Evolutionary conservation across 2,113 vertebrate species (phyloP).

Genomic region (Aptenodytes forsteri): DNA sequence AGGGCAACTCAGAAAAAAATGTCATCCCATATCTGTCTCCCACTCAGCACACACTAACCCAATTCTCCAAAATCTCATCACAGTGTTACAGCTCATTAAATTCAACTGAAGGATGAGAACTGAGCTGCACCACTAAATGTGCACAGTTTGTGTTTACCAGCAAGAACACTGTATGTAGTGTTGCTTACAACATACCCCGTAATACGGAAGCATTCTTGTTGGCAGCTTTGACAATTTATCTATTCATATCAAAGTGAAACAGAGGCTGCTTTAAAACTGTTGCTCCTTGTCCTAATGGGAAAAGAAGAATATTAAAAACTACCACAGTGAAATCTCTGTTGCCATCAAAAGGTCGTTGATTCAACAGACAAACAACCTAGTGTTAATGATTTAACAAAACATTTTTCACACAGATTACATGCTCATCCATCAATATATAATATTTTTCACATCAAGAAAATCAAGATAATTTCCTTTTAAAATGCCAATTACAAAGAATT

Average conservation of each 20-base stretch:
- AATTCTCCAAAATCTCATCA: slow-evolving; percentile 53
- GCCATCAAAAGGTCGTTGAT: slow-evolving; percentile 52
- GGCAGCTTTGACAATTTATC: slow-evolving; percentile 74
- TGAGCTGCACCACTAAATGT: slow-evolving; percentile 19
- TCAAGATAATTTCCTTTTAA: not conserved
- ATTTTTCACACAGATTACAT: slow-evolving; percentile 71
- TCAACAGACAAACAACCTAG: slow-evolving; percentile 60
- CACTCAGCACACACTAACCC: slow-evolving; percentile 56
- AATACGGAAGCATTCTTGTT: slow-evolving; percentile 53
- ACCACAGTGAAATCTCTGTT: slow-evolving; percentile 60
- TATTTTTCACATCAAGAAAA: slow-evolving; percentile 44
- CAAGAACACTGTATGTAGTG: slow-evolving; percentile 68
- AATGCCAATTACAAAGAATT: not conserved
- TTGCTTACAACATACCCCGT: slow-evolving; percentile 46
- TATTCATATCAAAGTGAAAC: slow-evolving; percentile 68
- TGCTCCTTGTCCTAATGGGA: slow-evolving; percentile 53
- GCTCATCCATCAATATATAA: slow-evolving; percentile 48
- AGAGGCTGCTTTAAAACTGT: slow-evolving; percentile 63
- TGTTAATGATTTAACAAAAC: slow-evolving; percentile 71
- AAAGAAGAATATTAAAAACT: slow-evolving; percentile 56
- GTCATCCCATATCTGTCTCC: slow-evolving; percentile 47
- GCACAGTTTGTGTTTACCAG: slow-evolving; percentile 67
- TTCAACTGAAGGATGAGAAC: slow-evolving; percentile 61
- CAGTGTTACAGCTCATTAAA: slow-evolving; percentile 64
- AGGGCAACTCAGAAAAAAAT: slow-evolving; percentile 63